A percentile compares a stretch with the other conserved stretches of the same genome.
Conservation (phyloP, 2,797 vertebrate genomes). For the Pachyuromys duprasi region DNA sequence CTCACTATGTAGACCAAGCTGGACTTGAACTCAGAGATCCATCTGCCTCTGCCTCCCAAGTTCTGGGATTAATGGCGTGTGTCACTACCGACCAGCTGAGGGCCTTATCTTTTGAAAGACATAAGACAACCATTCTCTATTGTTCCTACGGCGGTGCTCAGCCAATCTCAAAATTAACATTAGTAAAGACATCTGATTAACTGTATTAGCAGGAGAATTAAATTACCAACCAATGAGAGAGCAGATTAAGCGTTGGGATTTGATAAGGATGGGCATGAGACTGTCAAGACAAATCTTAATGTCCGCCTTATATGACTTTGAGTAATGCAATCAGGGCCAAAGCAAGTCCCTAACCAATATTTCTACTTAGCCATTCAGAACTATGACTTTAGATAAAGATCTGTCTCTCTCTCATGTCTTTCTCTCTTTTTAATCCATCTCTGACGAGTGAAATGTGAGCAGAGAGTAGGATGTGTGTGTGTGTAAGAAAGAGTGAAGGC, state of each 20-base stretch:
- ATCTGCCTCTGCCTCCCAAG: too few relatives aligned
- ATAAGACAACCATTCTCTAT: neutral
- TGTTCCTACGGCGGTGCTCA: neutral
- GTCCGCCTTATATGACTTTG: neutral
- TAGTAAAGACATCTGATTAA: slow-evolving; percentile 40
- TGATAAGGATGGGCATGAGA: neutral
- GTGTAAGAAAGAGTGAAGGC: neutral
- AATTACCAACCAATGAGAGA: slow-evolving; percentile 50
- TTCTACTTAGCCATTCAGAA: slow-evolving; percentile 34
- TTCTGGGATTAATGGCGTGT: too few relatives aligned
- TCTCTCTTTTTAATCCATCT: neutral
- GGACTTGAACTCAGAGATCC: too few relatives aligned
- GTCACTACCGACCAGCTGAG: too few relatives aligned
- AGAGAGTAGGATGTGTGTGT: neutral
- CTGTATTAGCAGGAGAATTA: slow-evolving; percentile 20
- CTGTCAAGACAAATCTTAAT: neutral
- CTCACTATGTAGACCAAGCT: too few relatives aligned
- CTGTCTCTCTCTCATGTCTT: neutral
- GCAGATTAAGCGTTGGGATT: slow-evolving; percentile 32
- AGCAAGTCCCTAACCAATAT: neutral
- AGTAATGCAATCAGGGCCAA: neutral
- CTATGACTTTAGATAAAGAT: slow-evolving; percentile 26
- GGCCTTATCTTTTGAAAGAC: slow-evolving; percentile 40
- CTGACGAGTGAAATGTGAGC: slow-evolving; percentile 14
- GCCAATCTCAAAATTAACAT: slow-evolving; percentile 46